Base-by-base conservation (phyloP, 2,888 invertebrate genomes). In the Cataglyphis cursor region DNA sequence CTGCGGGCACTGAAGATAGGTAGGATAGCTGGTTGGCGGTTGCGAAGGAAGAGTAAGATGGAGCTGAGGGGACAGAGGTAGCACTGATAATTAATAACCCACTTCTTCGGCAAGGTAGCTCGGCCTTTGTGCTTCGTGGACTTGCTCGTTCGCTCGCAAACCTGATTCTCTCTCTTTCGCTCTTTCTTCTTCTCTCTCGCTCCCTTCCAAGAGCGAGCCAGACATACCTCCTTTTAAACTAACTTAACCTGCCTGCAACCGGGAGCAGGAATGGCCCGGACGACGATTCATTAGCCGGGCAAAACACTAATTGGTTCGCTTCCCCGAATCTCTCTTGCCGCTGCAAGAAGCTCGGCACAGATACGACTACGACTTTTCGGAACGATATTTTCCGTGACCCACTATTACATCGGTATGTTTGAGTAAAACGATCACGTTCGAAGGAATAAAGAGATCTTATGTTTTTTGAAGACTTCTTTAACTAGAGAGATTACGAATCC, bases 281-380 rank as follows among this genome's bases (percentile, higher is more conserved):
- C 87, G 88, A 90, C 92, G 90, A 92, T 92, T 92, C 91, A 91
- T 92, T 92, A 91, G 88, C 89, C 90, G 85, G 86, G 90, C 92
- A 91, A 92, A 92, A 92, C 93, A 91, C 92, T 92, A 92, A 92
- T 92, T 92, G 93, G 92, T 93, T 89, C 89, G 90, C 89, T 90
- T 92, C 90, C 85, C 82, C 88, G 91, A 92, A 91, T 82, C 85
- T 65, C 73, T 84, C 72, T 81, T 48, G 75, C 66, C 41, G 15
- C 68, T 21, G 75, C 76, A 87, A 89, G 90, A 89, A 90, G 82
- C 81, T 51, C 83, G 83, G 54, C 72, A 81, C 76, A 70, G 81
- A 82, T 78, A 85, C 86, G 64, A 76, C 64, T 28, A 72, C 66
- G 70, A 84, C 82, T 85, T 88, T 89, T 89, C 81, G 89, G 83